Evolutionary conservation across 2,888 invertebrate species (phyloP).

Genomic region (Sceliomorpha sp.): DNA sequence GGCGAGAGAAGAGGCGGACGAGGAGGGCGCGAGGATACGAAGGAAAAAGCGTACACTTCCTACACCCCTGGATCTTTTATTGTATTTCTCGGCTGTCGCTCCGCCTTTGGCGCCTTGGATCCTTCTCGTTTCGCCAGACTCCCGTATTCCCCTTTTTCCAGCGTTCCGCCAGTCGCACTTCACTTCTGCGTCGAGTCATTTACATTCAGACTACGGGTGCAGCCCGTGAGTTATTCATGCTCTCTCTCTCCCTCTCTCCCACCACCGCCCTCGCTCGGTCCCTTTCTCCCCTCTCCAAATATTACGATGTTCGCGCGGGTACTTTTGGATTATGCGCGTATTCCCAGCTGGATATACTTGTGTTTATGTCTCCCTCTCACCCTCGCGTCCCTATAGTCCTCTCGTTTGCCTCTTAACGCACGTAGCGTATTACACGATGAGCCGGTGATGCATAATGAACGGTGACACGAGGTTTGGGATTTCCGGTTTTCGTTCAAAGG

Average conservation of each 20-base stretch:
- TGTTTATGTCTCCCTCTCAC: no score
- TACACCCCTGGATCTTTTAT: constrained; percentile 61
- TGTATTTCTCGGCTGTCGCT: constrained; percentile 64
- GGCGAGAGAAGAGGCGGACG: constrained; percentile 22
- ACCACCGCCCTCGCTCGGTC: constrained; percentile 5
- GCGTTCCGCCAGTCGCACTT: constrained; percentile 28
- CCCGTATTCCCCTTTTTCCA: constrained; percentile 18
- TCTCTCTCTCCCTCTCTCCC: constrained; percentile 23
- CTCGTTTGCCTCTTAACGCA: constrained; percentile 19
- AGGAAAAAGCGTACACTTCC: constrained; percentile 57
- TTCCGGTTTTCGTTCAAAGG: constrained; percentile 42
- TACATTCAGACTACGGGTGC: constrained; percentile 50
- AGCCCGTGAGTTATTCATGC: constrained; percentile 45
- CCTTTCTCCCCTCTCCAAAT: constrained; percentile 24
- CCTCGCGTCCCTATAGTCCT: no score
- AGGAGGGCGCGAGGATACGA: constrained; percentile 12
- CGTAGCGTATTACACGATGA: constrained; percentile 48
- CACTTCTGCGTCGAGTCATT: constrained; percentile 45
- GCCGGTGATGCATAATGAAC: constrained; percentile 50
- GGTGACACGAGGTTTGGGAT: constrained; percentile 35
- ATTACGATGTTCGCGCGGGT: constrained; percentile 36
- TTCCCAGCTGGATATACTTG: constrained; percentile 45
- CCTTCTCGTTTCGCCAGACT: constrained; percentile 62
- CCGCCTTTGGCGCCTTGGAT: constrained; percentile 74
- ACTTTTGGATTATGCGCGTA: constrained; percentile 26